phyloP scores from a whole-genome alignment of 2,113 vertebrate genomes.

The Probosciger aterrimus region DNA sequence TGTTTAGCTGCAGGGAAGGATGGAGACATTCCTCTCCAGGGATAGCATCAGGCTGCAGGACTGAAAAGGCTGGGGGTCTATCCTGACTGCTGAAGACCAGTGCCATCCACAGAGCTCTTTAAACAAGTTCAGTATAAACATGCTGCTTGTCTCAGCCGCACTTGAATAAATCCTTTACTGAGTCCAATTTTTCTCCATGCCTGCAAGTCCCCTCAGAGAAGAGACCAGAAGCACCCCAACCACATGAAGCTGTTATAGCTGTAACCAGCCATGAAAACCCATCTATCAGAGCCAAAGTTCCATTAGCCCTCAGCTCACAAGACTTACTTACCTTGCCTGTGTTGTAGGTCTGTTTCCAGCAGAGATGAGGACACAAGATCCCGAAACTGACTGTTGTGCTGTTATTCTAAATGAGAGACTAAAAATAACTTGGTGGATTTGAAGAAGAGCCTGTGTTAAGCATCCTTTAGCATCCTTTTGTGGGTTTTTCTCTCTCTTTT shows the following conservation, averaged over 20 bases:
- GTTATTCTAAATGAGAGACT: neutral
- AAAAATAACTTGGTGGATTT: neutral
- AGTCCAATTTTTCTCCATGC: neutral
- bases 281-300: neutral
- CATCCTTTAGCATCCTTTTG: neutral
- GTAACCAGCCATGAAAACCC: neutral
- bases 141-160: neutral
- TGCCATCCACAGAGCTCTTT: neutral
- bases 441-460: neutral
- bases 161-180: neutral
- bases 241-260: neutral
- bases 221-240: neutral
- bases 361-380: neutral
- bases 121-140: neutral
- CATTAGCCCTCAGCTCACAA: neutral
- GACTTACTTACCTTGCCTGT: neutral
- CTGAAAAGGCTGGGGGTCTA: neutral
- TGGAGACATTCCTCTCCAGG: neutral
- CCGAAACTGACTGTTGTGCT: neutral
- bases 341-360: neutral
- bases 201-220: neutral
- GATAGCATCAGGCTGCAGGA: neutral
- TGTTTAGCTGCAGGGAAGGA: neutral
- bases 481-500: neutral
- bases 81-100: neutral